These are phyloP conservation scores for Meghimatium bilineatum DNA, from an alignment of 2,888 invertebrate species.

Conservation along the genomic window DNA sequence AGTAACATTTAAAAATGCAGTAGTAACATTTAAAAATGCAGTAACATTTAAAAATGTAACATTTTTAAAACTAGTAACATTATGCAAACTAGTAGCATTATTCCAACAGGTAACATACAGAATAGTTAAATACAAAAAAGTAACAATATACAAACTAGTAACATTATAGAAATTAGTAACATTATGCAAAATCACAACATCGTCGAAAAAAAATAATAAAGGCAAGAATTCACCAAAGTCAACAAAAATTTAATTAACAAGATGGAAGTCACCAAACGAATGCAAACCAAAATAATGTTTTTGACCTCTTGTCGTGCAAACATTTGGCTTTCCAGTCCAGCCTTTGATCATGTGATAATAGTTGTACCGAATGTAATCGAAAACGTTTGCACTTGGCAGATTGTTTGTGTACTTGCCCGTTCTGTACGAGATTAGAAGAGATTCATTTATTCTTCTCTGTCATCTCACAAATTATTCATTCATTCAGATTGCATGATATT, in stretches of 20 bases:
- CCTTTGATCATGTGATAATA: conserved; percentile 11
- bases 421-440: conserved; percentile 9
- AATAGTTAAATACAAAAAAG: no score
- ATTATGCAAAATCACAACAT: no score
- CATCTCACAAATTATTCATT: not conserved
- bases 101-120: no score
- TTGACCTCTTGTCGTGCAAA: conserved; percentile 5
- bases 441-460: not conserved
- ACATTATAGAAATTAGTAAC: no score
- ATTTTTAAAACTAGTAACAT: no score
- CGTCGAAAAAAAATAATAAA: no score
- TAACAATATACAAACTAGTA: no score
- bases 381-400: not conserved
- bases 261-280: not conserved
- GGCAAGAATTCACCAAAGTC: not conserved
- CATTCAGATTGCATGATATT: not conserved
- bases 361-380: not conserved
- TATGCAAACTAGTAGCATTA: no score
- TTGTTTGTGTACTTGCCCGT: conserved; percentile 9
- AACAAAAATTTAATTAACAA: not conserved
- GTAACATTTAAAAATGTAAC: no score
- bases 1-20: no score
- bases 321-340: not conserved
- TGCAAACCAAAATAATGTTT: not conserved
- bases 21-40: no score